These are phyloP conservation scores for Melanerpes aurifrons DNA, from an alignment of 2,113 vertebrate species.

Conservation along the genomic window DNA sequence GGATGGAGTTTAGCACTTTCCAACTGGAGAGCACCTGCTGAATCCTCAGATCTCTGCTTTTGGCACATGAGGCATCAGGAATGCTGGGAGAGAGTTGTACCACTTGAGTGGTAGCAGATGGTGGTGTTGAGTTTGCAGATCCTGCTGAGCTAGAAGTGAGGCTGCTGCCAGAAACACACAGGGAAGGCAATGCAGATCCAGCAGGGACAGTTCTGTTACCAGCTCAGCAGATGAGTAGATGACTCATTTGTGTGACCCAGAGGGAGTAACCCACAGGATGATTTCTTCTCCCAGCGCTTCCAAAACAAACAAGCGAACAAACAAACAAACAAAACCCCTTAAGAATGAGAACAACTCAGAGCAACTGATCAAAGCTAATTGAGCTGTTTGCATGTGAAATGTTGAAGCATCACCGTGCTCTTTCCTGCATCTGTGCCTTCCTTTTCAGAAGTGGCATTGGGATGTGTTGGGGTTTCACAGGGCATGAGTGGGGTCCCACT, in stretches of 20 bases:
- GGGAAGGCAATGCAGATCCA: conserved; percentile 30
- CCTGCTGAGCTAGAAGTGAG: conserved; percentile 21
- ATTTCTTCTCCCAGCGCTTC: background rate
- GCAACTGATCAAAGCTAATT: background rate
- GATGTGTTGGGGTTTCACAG: background rate
- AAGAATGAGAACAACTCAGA: background rate
- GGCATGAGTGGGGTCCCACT: background rate
- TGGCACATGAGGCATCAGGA: conserved; percentile 44
- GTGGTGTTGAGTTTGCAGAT: conserved; percentile 52
- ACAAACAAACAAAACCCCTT: background rate
- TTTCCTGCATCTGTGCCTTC: background rate
- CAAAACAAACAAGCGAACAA: background rate
- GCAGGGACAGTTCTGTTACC: conserved; percentile 55
- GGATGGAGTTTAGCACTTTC: background rate
- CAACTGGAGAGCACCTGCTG: conserved; percentile 2
- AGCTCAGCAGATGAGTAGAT: conserved; percentile 48
- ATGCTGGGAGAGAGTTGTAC: conserved; percentile 50
- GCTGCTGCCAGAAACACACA: conserved; percentile 22
- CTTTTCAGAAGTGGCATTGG: background rate
- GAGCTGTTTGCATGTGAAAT: background rate
- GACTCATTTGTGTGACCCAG: conserved; percentile 26
- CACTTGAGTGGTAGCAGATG: conserved; percentile 64
- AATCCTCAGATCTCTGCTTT: conserved; percentile 19
- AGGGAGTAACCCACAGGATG: background rate
- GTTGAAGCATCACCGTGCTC: background rate